Evolutionary conservation across 2,888 invertebrate species (phyloP).

Genomic region (Tuta absoluta): DNA sequence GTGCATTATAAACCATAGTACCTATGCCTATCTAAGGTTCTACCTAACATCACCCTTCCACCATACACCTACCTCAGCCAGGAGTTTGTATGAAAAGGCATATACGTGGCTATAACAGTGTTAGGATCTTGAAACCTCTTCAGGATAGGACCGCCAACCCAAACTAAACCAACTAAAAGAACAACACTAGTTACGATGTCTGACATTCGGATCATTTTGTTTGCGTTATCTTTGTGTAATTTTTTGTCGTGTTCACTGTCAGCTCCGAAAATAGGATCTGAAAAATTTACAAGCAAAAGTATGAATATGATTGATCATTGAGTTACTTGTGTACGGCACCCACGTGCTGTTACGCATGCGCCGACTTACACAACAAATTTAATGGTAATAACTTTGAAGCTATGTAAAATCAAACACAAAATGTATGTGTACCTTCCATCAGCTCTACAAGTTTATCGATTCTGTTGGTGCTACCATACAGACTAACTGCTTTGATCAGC

Average conservation of each 20-base stretch:
- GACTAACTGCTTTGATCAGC: background rate
- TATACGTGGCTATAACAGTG: background rate
- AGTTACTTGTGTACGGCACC: too few relatives aligned
- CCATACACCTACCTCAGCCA: slow-evolving; percentile 3
- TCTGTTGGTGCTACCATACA: background rate
- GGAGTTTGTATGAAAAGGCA: slow-evolving; percentile 19
- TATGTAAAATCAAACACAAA: too few relatives aligned
- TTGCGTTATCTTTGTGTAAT: background rate
- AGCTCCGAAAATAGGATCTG: slow-evolving; percentile 18
- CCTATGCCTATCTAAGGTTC: too few relatives aligned
- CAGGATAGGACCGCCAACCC: background rate
- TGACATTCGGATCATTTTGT: background rate
- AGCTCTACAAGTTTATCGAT: background rate
- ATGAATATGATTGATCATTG: too few relatives aligned
- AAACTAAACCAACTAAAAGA: background rate
- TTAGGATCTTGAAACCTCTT: background rate
- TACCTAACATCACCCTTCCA: too few relatives aligned
- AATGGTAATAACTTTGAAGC: background rate
- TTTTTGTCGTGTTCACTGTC: slow-evolving; percentile 10
- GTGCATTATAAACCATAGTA: too few relatives aligned
- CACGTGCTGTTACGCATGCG: background rate
- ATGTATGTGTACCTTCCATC: background rate
- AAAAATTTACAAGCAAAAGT: background rate
- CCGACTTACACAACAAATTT: background rate
- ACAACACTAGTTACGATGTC: background rate